Base-by-base conservation (phyloP, 2,797 vertebrate genomes). In the Microchirus variegatus region DNA sequence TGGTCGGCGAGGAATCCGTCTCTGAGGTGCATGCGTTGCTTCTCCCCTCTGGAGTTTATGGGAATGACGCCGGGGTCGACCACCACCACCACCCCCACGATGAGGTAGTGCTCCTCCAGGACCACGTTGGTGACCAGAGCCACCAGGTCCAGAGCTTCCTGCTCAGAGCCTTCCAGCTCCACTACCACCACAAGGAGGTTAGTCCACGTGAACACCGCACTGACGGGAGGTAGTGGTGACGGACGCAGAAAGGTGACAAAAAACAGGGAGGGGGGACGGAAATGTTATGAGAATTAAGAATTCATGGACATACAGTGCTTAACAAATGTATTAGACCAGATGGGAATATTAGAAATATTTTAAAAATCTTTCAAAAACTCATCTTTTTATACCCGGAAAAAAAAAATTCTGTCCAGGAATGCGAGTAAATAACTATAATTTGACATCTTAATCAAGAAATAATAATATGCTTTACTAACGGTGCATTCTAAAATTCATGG, bases 21-120 rank as follows among this genome's bases (percentile, higher is more conserved):
- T n/a, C 96, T 93, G 85, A 99, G 94, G 91, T 99, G 97, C 97
- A 98, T 98, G 51, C 97, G 94, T 63, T 99, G 97, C 77, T 99
- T 99, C 85, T 99, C 96, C 0, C 97, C 97, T 9, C 97, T 90
- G 10, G 96, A 98, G 87, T 98, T 98, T 84, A 99, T 98, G 66
- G 97, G 97, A 77, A 98, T 98, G 73, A 98, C 97, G 0, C 97
- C 97, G 0, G 96, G 96, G 88, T 99, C 97, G 36, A 99, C 96
- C 8, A 99, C 95, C 82, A 98, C 97, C 69, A 98, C 96, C 44
- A 98, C 96, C 0, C 96, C 96, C 1, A 98, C 97, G 0, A 99
- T 96, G 63, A 99, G 94, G 86, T 96, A 97, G 82, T 99, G 97
- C 83, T 98, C 97, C 83, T 99, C 97, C 84, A 99, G 89, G 31